Percentiles rank a stretch among this genome's conserved stretches.
These are phyloP conservation scores for Andrena hattorfiana DNA, from an alignment of 2,888 invertebrate genomes.

Conservation along the genomic window DNA sequence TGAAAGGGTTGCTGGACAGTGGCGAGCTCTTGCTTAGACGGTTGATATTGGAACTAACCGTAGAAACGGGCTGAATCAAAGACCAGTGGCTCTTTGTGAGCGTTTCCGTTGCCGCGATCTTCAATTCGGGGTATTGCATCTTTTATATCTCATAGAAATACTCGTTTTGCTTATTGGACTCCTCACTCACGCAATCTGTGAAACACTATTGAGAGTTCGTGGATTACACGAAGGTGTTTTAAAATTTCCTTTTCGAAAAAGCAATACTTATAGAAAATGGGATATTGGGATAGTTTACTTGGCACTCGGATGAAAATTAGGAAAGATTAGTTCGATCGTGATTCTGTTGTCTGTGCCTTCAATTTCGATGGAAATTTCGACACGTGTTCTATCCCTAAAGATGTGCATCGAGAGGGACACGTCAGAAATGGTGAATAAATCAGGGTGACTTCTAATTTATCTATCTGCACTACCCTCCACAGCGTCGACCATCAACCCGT, in stretches of 20 bases:
- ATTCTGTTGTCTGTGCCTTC: conserved; percentile 18
- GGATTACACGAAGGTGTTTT: background rate
- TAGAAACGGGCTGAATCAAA: conserved; percentile 60
- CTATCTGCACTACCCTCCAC: conserved; percentile 29
- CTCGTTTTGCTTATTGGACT: background rate
- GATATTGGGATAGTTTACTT: background rate
- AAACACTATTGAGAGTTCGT: background rate
- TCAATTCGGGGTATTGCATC: background rate
- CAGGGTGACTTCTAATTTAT: conserved; percentile 50
- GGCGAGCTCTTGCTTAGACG: conserved; percentile 84
- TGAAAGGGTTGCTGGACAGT: conserved; percentile 84
- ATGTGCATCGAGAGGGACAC: conserved; percentile 12
- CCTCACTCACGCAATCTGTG: background rate
- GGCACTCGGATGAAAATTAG: background rate
- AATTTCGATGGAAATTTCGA: conserved; percentile 19
- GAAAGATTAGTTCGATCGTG: background rate
- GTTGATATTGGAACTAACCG: conserved; percentile 80
- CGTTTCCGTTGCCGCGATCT: conserved; percentile 12
- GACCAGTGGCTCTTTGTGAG: conserved; percentile 43
- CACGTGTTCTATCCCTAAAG: conserved; percentile 24
- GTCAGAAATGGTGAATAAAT: conserved; percentile 58
- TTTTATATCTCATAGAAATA: background rate
- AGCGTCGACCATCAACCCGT: conserved; percentile 58
- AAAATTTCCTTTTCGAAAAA: background rate
- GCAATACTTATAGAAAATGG: background rate